These are phyloP conservation scores for Cyclargus thomasi DNA, from an alignment of 1,140 invertebrate genomes.

Conservation along the genomic window DNA sequence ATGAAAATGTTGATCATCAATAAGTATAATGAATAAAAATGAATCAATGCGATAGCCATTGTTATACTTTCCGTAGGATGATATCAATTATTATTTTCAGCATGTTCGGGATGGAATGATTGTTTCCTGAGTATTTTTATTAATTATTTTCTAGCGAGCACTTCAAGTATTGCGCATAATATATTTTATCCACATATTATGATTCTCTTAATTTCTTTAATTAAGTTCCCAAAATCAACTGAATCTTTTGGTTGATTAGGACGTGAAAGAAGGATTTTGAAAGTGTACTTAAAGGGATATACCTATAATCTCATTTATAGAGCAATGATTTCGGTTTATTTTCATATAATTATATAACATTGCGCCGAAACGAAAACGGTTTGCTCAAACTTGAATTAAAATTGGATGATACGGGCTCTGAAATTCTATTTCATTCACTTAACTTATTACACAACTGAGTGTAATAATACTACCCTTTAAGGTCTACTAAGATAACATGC, in stretches of 20 bases:
- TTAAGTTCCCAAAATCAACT: too few species aligned
- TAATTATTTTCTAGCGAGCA: too few species aligned
- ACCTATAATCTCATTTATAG: too few species aligned
- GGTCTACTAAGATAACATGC: constrained; percentile 2
- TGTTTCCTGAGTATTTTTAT: too few species aligned
- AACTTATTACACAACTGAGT: background rate
- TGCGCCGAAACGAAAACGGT: background rate
- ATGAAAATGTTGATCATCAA: constrained; percentile 4
- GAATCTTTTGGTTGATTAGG: too few species aligned
- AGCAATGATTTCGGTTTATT: background rate
- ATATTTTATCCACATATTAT: too few species aligned
- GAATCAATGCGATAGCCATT: background rate
- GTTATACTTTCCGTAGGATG: background rate
- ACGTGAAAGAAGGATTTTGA: too few species aligned
- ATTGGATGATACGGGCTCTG: background rate
- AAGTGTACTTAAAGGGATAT: too few species aligned
- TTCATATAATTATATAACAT: background rate
- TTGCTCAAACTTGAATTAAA: background rate
- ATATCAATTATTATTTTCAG: background rate
- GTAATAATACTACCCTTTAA: background rate
- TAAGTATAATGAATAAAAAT: constrained; percentile 7
- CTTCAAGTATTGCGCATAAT: too few species aligned
- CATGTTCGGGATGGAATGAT: background rate
- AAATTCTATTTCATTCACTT: background rate
- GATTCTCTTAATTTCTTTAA: too few species aligned